A percentile compares a stretch with the other conserved stretches of the same genome.
These are phyloP conservation scores for Cranoglanis bouderius DNA, from an alignment of 2,113 vertebrate genomes.

Conservation along the genomic window DNA sequence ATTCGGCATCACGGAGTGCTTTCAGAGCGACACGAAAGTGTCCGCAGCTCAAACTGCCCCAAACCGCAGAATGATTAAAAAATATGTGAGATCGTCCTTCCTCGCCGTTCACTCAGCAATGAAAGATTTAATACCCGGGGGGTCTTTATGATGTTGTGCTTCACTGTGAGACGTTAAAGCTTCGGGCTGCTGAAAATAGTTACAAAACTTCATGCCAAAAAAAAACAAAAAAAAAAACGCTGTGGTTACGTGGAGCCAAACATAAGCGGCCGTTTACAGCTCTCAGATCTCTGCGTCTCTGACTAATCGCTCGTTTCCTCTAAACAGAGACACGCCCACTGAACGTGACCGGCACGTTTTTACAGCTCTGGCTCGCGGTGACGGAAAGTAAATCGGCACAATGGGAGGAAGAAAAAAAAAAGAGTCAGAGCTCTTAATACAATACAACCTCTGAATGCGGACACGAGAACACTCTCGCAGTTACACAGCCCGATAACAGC, in stretches of 20 bases:
- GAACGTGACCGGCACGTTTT: not conserved
- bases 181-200: not conserved
- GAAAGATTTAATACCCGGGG: not conserved
- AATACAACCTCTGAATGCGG: slow-evolving; percentile 52
- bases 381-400: not conserved
- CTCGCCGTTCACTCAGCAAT: not conserved
- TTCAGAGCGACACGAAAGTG: not conserved
- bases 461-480: slow-evolving; percentile 48
- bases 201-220: not conserved
- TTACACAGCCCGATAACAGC: slow-evolving; percentile 57
- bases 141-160: not conserved
- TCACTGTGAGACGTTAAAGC: not conserved
- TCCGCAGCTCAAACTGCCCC: not conserved
- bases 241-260: not conserved
- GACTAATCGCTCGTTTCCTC: not conserved
- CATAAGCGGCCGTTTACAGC: not conserved
- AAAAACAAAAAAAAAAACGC: too few species aligned
- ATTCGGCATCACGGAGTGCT: not conserved
- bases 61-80: not conserved
- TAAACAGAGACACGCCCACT: not conserved
- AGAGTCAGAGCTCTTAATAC: slow-evolving; percentile 59
- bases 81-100: not conserved
- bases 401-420: not conserved
- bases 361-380: not conserved
- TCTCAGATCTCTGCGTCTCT: not conserved